phyloP scores from a whole-genome alignment of 2,797 vertebrate species.

The Falco concolor region DNA sequence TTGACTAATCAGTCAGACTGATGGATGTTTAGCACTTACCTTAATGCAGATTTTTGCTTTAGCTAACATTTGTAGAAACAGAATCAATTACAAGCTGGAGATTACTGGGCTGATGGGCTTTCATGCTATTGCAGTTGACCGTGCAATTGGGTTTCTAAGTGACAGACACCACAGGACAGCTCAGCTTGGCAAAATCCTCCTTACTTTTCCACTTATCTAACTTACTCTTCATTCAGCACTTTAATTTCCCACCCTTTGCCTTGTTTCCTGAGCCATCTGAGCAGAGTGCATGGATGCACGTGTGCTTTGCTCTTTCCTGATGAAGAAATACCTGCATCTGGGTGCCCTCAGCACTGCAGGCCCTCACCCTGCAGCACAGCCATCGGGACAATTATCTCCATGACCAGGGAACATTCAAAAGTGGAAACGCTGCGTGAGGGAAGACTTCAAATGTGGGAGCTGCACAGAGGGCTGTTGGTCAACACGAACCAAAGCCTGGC shows the following conservation, averaged over 20 bases:
- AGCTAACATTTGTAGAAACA: constrained; percentile 71
- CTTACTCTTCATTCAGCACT: background rate
- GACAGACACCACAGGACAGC: constrained; percentile 33
- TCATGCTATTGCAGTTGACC: constrained; percentile 54
- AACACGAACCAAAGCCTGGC: background rate
- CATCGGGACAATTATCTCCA: background rate
- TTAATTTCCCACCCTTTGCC: background rate
- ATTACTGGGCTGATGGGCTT: constrained; percentile 52
- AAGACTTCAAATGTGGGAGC: background rate
- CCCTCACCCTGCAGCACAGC: background rate
- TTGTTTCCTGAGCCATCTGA: background rate
- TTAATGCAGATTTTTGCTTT: constrained; percentile 73
- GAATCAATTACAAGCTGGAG: constrained; percentile 67
- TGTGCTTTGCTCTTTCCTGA: background rate
- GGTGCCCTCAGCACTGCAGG: background rate
- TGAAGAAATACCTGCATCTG: background rate
- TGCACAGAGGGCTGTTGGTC: background rate
- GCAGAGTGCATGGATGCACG: background rate
- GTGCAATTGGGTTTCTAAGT: constrained; percentile 48
- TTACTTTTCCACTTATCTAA: constrained; percentile 7
- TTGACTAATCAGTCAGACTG: constrained; percentile 66
- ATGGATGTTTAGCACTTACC: constrained; percentile 66
- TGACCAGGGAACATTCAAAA: background rate
- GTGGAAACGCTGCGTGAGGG: accelerated
- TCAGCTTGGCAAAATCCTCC: constrained; percentile 40